phyloP scores from a whole-genome alignment of 2,888 invertebrate genomes.

The Chaetogeoica ovagalla region DNA sequence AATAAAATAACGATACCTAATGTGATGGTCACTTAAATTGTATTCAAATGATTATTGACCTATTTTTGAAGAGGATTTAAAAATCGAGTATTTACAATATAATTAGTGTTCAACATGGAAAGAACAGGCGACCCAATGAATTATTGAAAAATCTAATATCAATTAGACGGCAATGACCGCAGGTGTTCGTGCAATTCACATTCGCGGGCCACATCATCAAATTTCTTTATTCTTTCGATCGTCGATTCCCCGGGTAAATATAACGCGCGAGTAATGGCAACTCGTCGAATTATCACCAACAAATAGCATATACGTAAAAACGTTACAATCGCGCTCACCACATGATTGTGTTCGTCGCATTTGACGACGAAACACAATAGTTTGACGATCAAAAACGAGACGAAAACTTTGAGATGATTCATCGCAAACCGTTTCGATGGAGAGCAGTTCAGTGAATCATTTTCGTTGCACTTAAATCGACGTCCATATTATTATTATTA shows the following conservation, averaged over 20 bases:
- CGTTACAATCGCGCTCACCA: conserved; percentile 16
- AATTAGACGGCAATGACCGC: neutral
- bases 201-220: conserved; percentile 36
- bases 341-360: conserved; percentile 44
- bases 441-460: conserved; percentile 28
- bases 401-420: conserved; percentile 21
- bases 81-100: neutral
- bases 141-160: neutral
- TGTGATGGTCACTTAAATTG: neutral
- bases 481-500: neutral
- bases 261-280: neutral
- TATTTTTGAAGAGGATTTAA: neutral
- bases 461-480: neutral
- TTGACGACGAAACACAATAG: conserved; percentile 35
- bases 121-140: neutral
- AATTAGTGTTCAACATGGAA: no score
- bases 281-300: neutral
- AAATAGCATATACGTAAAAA: neutral
- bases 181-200: neutral
- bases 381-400: conserved; percentile 15
- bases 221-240: neutral
- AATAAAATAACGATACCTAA: neutral
- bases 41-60: neutral
- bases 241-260: neutral
- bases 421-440: conserved; percentile 2